phyloP scores from a whole-genome alignment of 1,140 invertebrate species.

The Eriocheir sinensis region DNA sequence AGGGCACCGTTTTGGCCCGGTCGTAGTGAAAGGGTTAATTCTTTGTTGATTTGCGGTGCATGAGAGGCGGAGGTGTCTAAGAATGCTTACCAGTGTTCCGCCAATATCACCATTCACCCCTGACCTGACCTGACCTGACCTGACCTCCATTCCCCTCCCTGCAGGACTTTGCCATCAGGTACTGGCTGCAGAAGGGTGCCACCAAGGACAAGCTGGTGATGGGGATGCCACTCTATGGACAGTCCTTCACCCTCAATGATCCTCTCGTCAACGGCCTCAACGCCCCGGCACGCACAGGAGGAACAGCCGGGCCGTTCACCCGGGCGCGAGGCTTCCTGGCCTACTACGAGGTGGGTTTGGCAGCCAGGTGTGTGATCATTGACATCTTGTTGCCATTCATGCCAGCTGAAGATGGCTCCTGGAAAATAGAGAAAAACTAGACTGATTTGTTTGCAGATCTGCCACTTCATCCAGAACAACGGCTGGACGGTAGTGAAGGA shows the following conservation, averaged over 20 bases:
- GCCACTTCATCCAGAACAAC: slow-evolving; percentile 80
- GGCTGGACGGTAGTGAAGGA: slow-evolving; percentile 92
- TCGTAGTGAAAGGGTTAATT: no score
- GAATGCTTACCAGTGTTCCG: no score
- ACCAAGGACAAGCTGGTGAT: slow-evolving; percentile 85
- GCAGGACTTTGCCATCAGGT: slow-evolving; percentile 85
- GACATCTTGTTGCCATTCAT: background rate
- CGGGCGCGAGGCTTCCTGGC: slow-evolving; percentile 90
- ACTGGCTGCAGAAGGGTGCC: slow-evolving; percentile 86
- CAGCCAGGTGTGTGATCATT: background rate
- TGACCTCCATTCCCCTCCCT: slow-evolving; percentile 55
- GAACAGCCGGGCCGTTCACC: slow-evolving; percentile 89
- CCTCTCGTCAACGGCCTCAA: slow-evolving; percentile 83
- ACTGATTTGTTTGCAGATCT: slow-evolving; percentile 76
- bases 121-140: no score
- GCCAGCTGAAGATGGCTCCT: background rate
- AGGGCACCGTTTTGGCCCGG: no score
- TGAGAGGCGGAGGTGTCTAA: no score
- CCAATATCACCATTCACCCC: no score
- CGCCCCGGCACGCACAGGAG: slow-evolving; percentile 84
- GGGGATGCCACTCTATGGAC: slow-evolving; percentile 87
- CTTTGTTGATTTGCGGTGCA: no score
- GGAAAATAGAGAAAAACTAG: no score
- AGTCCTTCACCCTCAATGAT: slow-evolving; percentile 85
- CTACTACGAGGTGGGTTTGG: slow-evolving; percentile 89